Percentiles rank a stretch among this genome's conserved stretches.
phyloP scores from a whole-genome alignment of 2,797 vertebrate genomes.

The Catamblyrhynchus diadema region DNA sequence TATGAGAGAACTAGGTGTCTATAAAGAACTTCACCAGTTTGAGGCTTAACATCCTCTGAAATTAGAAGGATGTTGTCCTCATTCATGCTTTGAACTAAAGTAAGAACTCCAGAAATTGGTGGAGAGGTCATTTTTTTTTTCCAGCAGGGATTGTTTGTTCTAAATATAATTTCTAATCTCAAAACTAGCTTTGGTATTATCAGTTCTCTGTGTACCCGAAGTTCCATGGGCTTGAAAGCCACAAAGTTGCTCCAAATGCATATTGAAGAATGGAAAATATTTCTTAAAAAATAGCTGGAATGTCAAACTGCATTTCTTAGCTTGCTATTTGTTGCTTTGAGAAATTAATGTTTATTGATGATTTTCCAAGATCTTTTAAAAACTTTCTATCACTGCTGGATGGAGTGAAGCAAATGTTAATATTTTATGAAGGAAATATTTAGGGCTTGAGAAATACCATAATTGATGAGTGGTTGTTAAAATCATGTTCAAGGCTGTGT shows the following conservation, averaged over 20 bases:
- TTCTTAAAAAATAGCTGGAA: constrained; percentile 39
- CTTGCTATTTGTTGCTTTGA: constrained; percentile 22
- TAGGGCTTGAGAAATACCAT: background rate
- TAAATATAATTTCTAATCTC: background rate
- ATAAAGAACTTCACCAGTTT: background rate
- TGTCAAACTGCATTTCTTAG: constrained; percentile 14
- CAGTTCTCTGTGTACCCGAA: background rate
- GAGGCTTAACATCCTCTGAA: background rate
- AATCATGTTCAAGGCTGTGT: background rate
- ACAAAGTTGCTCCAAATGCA: background rate
- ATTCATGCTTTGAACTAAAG: background rate
- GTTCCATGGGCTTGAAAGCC: background rate
- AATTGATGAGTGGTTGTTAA: background rate
- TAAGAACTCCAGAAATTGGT: background rate
- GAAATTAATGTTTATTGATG: background rate
- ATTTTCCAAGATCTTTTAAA: constrained; percentile 2
- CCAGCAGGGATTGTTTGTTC: background rate
- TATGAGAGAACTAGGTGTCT: background rate
- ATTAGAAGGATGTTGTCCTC: background rate
- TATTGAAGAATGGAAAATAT: constrained; percentile 19
- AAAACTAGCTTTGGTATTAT: constrained; percentile 7
- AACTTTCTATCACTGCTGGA: background rate
- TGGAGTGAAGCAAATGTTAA: background rate
- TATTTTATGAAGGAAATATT: background rate
- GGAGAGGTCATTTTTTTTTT: background rate